Evolutionary conservation across 1,140 invertebrate species (phyloP).

Genomic region (Neodiprion fabricii): DNA sequence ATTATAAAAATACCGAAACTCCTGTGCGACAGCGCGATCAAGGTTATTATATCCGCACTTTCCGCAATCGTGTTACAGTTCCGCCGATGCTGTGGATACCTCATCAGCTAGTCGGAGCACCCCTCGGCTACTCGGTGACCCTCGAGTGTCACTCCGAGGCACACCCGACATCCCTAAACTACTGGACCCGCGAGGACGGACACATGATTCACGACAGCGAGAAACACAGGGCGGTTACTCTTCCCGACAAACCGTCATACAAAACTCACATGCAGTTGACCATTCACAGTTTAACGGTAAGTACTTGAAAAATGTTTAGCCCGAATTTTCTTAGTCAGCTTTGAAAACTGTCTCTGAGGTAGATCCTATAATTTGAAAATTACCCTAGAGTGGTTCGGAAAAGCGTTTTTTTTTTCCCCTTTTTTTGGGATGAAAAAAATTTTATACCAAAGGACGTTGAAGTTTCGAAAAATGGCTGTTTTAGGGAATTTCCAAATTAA

Average conservation of each 20-base stretch:
- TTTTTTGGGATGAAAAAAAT: no score
- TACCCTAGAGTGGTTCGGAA: no score
- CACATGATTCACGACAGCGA: conserved; percentile 86
- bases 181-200: conserved; percentile 87
- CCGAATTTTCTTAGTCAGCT: neutral
- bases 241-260: conserved; percentile 67
- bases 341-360: no score
- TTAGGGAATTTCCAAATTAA: no score
- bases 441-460: no score
- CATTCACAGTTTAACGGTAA: conserved; percentile 75
- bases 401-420: no score
- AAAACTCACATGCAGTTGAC: conserved; percentile 85
- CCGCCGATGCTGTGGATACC: conserved; percentile 90
- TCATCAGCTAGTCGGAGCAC: conserved; percentile 86
- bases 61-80: conserved; percentile 68
- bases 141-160: conserved; percentile 90
- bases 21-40: no score
- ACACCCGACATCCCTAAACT: conserved; percentile 89
- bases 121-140: conserved; percentile 79
- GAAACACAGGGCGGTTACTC: conserved; percentile 73
- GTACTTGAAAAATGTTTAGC: conserved; percentile 22
- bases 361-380: no score
- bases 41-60: conserved; percentile 21
- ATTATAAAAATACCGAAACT: neutral
- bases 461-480: no score